Evolutionary conservation across 2,888 invertebrate species (phyloP).

Genomic region (Chrysodeixis includens): DNA sequence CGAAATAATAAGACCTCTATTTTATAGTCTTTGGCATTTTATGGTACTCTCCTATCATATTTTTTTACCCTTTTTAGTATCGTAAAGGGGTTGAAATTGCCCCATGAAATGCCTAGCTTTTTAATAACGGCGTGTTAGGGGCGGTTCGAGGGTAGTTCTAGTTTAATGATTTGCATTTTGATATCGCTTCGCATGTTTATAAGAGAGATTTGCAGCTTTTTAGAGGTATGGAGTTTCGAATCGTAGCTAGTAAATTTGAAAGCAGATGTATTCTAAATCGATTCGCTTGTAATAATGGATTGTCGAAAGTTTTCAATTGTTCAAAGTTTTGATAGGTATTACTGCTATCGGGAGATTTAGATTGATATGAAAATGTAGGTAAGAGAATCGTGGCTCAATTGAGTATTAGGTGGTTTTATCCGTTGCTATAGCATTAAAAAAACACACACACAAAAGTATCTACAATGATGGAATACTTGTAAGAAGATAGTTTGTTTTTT

Average conservation of each 20-base stretch:
- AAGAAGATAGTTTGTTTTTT: no score
- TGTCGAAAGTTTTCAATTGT: slow-evolving; percentile 12
- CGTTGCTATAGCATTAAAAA: no score
- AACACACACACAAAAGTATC: no score
- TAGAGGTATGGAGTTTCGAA: neutral
- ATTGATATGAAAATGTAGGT: no score
- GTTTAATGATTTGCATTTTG: slow-evolving; percentile 39
- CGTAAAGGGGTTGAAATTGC: slow-evolving; percentile 60
- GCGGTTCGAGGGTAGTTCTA: slow-evolving; percentile 40
- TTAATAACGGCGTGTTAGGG: slow-evolving; percentile 59
- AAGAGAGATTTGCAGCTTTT: neutral
- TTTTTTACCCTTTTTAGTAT: slow-evolving; percentile 51
- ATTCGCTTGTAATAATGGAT: neutral
- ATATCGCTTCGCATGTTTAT: slow-evolving; percentile 6
- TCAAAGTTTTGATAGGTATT: no score
- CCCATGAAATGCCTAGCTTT: slow-evolving; percentile 57
- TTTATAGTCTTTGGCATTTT: slow-evolving; percentile 59
- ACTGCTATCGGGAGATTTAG: no score
- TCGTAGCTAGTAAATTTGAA: neutral
- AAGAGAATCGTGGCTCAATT: no score
- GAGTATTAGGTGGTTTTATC: no score
- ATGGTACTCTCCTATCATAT: slow-evolving; percentile 46
- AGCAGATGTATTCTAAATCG: neutral
- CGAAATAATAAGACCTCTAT: slow-evolving; percentile 45
- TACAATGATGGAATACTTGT: no score